Evolutionary conservation across 1,140 invertebrate genomes (phyloP), one percentile per base, ranked within the genome.

Genomic region (Babylonia areolata): DNA sequence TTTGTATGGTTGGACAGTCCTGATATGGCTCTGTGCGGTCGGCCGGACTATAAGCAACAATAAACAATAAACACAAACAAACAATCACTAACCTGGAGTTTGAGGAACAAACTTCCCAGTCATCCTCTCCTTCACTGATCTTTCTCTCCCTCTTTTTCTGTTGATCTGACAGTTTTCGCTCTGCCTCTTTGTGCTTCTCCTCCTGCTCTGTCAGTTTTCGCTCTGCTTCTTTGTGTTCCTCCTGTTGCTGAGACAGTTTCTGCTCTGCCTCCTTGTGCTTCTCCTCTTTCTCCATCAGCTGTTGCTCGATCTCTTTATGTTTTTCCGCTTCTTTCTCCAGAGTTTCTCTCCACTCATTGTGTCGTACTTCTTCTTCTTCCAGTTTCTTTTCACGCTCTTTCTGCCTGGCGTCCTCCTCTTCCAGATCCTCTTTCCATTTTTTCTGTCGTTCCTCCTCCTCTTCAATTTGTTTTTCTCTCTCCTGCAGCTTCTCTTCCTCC

Each of bases 31-130:
- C n/a, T n/a, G n/a, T n/a, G n/a, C n/a, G n/a, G n/a, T n/a, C n/a
- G n/a, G n/a, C n/a, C n/a, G n/a, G n/a, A n/a, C n/a, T n/a, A n/a
- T n/a, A n/a, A n/a, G n/a, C n/a, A n/a, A n/a, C n/a, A n/a, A n/a
- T n/a, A n/a, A n/a, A n/a, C n/a, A n/a, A n/a, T n/a, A 77, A 5
- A 77, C 37, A 77, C 35, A 77, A 37, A 77, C 35, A 77, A 37
- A 77, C 35, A 77, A 37, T 40, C 35, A 80, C 23, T 12, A 6
- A 80, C 78, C 33, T 80, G 23, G 78, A 33, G 54, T 54, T 58
- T 31, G 28, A 54, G 11, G 42, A n/a, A 54, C 78, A 31, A 15
- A 23, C 33, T 33, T n/a, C 20, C 46, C 46, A 80, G 3, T 12
- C 28, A 9, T 39, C 33, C 15, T 75, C 2, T 51, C 17, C 46